These are phyloP conservation scores for Lathronympha strigana DNA, from an alignment of 2,888 invertebrate genomes.

Conservation along the genomic window DNA sequence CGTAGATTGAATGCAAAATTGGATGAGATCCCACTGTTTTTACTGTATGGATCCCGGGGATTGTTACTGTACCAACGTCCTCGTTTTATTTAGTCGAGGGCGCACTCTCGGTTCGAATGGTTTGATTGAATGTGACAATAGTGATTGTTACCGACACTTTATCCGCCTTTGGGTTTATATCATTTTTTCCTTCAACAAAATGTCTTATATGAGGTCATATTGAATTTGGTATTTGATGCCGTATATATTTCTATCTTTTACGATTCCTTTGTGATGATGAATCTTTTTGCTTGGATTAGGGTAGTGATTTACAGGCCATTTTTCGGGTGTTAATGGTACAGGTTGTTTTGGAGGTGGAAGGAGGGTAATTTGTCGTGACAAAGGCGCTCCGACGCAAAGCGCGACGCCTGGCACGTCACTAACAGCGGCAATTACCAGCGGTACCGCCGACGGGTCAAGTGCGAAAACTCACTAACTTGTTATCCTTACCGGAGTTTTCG, in stretches of 20 bases:
- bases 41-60: constrained; percentile 73
- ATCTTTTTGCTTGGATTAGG: constrained; percentile 22
- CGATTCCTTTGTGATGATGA: constrained; percentile 16
- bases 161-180: constrained; percentile 57
- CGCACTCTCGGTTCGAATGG: constrained; percentile 68
- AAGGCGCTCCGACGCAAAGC: constrained; percentile 46
- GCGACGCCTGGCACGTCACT: constrained; percentile 45
- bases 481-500: constrained; percentile 28
- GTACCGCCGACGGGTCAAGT: constrained; percentile 34
- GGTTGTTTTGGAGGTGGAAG: constrained; percentile 43
- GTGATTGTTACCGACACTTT: constrained; percentile 73
- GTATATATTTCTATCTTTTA: constrained; percentile 2
- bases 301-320: constrained; percentile 35
- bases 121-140: constrained; percentile 82
- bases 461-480: constrained; percentile 38
- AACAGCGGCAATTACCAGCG: constrained; percentile 53
- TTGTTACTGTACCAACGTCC: constrained; percentile 66
- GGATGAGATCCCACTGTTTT: constrained; percentile 81
- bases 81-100: constrained; percentile 73
- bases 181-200: constrained; percentile 37
- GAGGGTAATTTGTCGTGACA: constrained; percentile 52
- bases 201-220: constrained; percentile 33
- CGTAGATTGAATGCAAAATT: constrained; percentile 84
- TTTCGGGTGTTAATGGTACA: constrained; percentile 34
- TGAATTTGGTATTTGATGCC: constrained; percentile 27